Conservation (phyloP, 2,888 invertebrate species). For the Mystacides longicornis region DNA sequence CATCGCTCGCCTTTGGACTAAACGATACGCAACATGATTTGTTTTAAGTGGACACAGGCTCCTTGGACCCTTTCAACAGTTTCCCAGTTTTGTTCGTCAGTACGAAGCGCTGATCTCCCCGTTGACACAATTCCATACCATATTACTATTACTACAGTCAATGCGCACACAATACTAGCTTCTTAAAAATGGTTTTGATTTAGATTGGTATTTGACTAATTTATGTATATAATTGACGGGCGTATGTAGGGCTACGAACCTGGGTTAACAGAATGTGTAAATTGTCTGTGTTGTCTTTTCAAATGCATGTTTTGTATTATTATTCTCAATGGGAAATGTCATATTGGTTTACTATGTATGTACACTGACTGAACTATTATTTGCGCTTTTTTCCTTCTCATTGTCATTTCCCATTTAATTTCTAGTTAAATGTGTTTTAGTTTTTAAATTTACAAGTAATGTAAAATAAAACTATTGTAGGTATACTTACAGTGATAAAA, state of each 20-base stretch:
- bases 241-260: too few species aligned
- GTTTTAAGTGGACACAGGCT: constrained; percentile 28
- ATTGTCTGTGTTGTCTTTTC: neutral
- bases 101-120: constrained; percentile 4
- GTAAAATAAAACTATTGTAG: constrained; percentile 4
- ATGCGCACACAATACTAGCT: neutral
- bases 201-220: too few species aligned
- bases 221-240: too few species aligned
- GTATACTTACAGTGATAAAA: neutral
- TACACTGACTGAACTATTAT: constrained; percentile 23
- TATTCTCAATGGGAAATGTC: neutral
- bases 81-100: constrained; percentile 14
- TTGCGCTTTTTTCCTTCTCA: constrained; percentile 22
- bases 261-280: constrained; percentile 5
- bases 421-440: neutral
- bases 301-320: neutral
- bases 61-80: constrained; percentile 14
- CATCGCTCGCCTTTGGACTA: constrained; percentile 97
- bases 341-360: neutral
- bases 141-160: neutral
- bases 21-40: constrained; percentile 90
- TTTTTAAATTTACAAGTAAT: constrained; percentile 7
- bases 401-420: neutral
- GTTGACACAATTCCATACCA: too few species aligned
- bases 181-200: neutral